Percentiles rank a stretch among this genome's conserved stretches.
Evolutionary conservation across 1,140 invertebrate species (phyloP).

Genomic region (Eueides isabella): DNA sequence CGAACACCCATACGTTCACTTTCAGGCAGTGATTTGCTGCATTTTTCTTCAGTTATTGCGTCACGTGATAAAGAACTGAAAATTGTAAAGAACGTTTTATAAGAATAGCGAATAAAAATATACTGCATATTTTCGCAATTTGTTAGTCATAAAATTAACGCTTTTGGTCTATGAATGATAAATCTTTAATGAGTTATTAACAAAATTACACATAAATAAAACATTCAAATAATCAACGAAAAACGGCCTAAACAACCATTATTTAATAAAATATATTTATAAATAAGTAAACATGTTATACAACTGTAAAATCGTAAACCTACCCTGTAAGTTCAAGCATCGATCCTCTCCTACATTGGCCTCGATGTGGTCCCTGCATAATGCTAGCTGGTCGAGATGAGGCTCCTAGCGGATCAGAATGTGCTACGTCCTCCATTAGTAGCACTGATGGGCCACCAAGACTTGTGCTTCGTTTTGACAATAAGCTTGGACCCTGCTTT

Average conservation of each 20-base stretch:
- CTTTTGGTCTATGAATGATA: too few relatives aligned
- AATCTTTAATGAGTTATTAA: too few relatives aligned
- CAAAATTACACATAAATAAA: too few relatives aligned
- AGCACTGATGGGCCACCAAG: constrained; percentile 79
- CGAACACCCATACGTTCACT: constrained; percentile 76
- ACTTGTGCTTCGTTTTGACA: constrained; percentile 76
- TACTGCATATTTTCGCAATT: too few relatives aligned
- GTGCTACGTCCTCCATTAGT: constrained; percentile 82
- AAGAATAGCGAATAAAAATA: too few relatives aligned
- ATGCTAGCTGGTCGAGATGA: constrained; percentile 78
- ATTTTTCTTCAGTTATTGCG: constrained; percentile 80
- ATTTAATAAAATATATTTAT: too few relatives aligned
- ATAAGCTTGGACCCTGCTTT: constrained; percentile 59
- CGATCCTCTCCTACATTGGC: constrained; percentile 85
- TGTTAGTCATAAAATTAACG: too few relatives aligned
- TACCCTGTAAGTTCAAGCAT: constrained; percentile 87
- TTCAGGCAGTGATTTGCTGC: constrained; percentile 77
- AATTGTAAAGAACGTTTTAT: constrained; percentile 10
- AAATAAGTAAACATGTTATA: too few relatives aligned
- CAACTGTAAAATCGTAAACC: constrained; percentile 52
- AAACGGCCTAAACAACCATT: too few relatives aligned
- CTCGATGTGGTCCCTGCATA: constrained; percentile 82
- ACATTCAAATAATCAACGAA: too few relatives aligned
- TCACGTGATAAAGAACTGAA: constrained; percentile 77
- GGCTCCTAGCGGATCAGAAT: constrained; percentile 82